These are phyloP conservation scores for human (Homo sapiens) DNA, from an alignment of 2,113 vertebrate species.

Conservation along the genomic window GRCh38 chr2:241675501-241676000, in stretches of 20 bases:
- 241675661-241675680: too few relatives aligned
- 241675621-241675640: not conserved
- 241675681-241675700: not conserved
- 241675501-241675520: too few relatives aligned
- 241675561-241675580: rapidly evolving
- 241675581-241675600: too few relatives aligned
- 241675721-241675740: not conserved
- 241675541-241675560: rapidly evolving
- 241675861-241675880: too few relatives aligned
- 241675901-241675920: too few relatives aligned
- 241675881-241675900: too few relatives aligned
- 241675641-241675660: not conserved
- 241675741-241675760: not conserved
- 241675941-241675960: too few relatives aligned
- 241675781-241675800: not conserved
- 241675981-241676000: not conserved
- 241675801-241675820: not conserved
- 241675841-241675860: not conserved
- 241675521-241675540: rapidly evolving
- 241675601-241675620: not conserved
- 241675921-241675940: too few relatives aligned
- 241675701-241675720: not conserved
- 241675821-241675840: not conserved
- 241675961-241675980: too few relatives aligned
- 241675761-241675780: constrained; percentile 15